Evolutionary conservation across 2,797 vertebrate species (phyloP).

Genomic region (Bradypodion pumilum): DNA sequence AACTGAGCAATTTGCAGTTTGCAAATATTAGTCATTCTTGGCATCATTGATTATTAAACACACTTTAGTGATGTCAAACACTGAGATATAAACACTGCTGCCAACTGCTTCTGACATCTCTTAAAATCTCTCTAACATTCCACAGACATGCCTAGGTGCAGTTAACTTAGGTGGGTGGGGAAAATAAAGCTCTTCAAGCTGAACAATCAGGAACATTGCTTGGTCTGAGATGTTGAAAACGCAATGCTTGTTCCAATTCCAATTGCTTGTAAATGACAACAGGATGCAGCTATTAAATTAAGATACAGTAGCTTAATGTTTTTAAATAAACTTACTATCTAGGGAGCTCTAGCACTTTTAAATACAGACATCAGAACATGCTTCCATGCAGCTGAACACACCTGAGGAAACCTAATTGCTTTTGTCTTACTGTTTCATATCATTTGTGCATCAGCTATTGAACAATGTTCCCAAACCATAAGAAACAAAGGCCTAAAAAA

Average conservation of each 20-base stretch:
- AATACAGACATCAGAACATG: conserved; percentile 10
- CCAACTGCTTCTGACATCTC: not conserved
- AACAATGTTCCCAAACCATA: not conserved
- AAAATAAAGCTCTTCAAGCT: not conserved
- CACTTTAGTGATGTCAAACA: not conserved
- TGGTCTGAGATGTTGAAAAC: not conserved
- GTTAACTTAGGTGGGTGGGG: not conserved
- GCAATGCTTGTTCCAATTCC: not conserved
- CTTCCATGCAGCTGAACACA: not conserved
- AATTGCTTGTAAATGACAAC: not conserved
- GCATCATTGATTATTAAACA: not conserved
- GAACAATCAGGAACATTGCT: not conserved
- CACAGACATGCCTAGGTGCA: not conserved
- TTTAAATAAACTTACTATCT: not conserved
- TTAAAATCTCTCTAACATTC: not conserved
- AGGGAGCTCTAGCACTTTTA: not conserved
- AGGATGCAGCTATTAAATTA: not conserved
- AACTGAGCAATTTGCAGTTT: not conserved
- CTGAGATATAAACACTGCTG: not conserved
- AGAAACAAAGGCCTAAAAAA: not conserved
- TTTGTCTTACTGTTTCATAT: not conserved
- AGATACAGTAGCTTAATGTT: not conserved
- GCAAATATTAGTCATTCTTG: not conserved
- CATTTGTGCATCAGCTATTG: not conserved
- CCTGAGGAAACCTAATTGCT: not conserved